Base-by-base conservation (phyloP, 2,797 vertebrate species). In the Halcyon smyrnensis region DNA sequence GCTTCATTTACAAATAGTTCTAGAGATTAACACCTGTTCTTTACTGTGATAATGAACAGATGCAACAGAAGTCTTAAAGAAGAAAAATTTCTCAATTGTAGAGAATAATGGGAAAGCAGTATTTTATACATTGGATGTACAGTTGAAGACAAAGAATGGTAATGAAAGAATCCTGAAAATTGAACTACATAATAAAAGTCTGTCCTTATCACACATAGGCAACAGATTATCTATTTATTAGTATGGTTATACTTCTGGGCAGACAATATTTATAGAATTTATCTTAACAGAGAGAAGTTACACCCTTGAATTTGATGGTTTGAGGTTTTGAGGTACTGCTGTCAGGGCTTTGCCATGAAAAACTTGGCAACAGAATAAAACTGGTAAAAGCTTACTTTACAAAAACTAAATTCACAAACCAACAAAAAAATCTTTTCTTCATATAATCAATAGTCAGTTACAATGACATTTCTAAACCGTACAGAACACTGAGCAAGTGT, bases 281-380 rank as follows among this genome's bases (percentile, higher is more conserved):
- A 45, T 45, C 18, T n/a, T n/a, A 50, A 71, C 6, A 56, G 20
- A 68, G 28, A n/a, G 15, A 50, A 54, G 1, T 54, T 78, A 32
- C 6, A 62, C 5, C 10, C 4, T 32, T 1, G 0, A 21, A n/a
- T 69, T 25, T 24, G 21, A 70, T 21, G 2, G 8, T 45, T 90
- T 50, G 78, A 74, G 16, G 15, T 50, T 74, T 74, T 48, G 34
- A 46, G 30, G 28, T 57, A 69, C 68, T 70, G 21, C 7, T 63
- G 41, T 11, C 67, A 51, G 27, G 30, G 6, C 28, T 75, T 67
- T 48, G 19, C 27, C 13, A 70, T 2, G 3, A 46, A 23, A 81
- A 81, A 70, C 13, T 34, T 25, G 39, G 8, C 12, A 50, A 28
- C 1, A 0, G 4, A 93, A 79, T 48, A 48, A 48, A 48, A 23